Evolutionary conservation across 2,888 invertebrate genomes (phyloP), one percentile per base, ranked within the genome.

Genomic region (Andrena praecox): DNA sequence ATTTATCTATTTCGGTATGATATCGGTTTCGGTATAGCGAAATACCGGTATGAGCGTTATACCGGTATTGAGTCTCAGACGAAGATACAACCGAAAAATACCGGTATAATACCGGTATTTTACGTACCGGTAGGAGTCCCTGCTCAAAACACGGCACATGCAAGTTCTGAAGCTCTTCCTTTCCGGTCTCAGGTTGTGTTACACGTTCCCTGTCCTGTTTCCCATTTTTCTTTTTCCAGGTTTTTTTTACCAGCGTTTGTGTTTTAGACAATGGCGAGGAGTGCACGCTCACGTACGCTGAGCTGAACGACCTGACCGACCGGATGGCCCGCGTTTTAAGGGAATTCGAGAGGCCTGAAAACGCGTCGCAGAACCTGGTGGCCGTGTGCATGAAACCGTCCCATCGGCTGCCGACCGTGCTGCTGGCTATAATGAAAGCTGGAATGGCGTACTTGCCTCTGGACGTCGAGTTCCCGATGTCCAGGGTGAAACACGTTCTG

Each of bases 391-490:
- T 98, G 96, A 95, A 96, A 85, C 98, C 98, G 0, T 96, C 96
- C 2, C 96, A 97, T 89, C 95, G 94, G 52, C 92, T 97, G 76
- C 95, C 98, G 8, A 94, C 96, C 42, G 94, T 96, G 0, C 94
- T 98, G 27, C 93, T 98, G 81, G 96, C 97, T 0, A 96, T 97
- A 69, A 96, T 97, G 96, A 98, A 98, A 94, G 95, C 97, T 0
- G 98, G 98, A 0, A 97, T 97, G 20, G 97, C 98, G 0, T 98
- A 98, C 94, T 94, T 98, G 71, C 98, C 98, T 0, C 95, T 98
- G 89, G 98, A 98, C 91, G 96, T 96, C 0, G 94, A 94, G 73
- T 96, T 96, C 89, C 98, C 98, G 0, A 95, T 95, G 33, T 95
- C 96, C 2, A 95, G 98, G 86, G 95, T 98, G 62, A 95, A 96